Percentiles rank a stretch among this genome's conserved stretches.
Evolutionary conservation across 2,888 invertebrate species (phyloP).

Genomic region (Colletes collaris): DNA sequence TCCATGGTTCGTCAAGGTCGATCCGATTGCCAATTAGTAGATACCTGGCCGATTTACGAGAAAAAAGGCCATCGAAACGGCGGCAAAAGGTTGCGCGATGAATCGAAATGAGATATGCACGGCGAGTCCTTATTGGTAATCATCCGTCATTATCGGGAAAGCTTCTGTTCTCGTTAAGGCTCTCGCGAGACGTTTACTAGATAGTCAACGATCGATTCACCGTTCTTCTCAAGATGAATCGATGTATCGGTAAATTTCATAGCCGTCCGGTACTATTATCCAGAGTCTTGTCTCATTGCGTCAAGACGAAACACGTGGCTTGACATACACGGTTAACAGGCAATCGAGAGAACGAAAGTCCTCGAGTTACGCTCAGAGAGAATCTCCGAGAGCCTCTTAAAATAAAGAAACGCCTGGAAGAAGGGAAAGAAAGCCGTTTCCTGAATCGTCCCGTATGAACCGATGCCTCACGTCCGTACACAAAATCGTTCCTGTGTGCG

Average conservation of each 20-base stretch:
- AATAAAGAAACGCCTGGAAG: conserved; percentile 22
- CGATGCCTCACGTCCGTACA: conserved; percentile 11
- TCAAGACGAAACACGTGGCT: conserved; percentile 20
- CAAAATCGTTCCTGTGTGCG: conserved; percentile 8
- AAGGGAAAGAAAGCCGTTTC: conserved; percentile 64
- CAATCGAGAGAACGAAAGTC: conserved; percentile 59
- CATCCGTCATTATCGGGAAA: conserved; percentile 48
- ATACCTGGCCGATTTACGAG: conserved; percentile 56
- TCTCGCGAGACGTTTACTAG: conserved; percentile 10
- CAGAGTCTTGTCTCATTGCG: background rate
- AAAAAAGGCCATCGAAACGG: conserved; percentile 33
- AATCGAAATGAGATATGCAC: conserved; percentile 44
- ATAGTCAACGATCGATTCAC: conserved; percentile 26
- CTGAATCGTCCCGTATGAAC: conserved; percentile 38
- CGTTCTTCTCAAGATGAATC: conserved; percentile 24
- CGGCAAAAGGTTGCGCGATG: conserved; percentile 37
- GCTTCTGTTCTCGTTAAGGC: conserved; percentile 32
- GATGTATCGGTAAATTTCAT: conserved; percentile 27
- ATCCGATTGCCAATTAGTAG: conserved; percentile 63
- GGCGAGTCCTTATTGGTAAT: conserved; percentile 41
- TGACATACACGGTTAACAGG: conserved; percentile 25
- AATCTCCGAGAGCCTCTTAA: conserved; percentile 31
- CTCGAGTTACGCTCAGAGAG: conserved; percentile 29
- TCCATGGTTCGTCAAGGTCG: conserved; percentile 39
- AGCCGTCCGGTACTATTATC: background rate